Conservation (phyloP, 2,113 vertebrate genomes). For the Tragulus kanchil region DNA sequence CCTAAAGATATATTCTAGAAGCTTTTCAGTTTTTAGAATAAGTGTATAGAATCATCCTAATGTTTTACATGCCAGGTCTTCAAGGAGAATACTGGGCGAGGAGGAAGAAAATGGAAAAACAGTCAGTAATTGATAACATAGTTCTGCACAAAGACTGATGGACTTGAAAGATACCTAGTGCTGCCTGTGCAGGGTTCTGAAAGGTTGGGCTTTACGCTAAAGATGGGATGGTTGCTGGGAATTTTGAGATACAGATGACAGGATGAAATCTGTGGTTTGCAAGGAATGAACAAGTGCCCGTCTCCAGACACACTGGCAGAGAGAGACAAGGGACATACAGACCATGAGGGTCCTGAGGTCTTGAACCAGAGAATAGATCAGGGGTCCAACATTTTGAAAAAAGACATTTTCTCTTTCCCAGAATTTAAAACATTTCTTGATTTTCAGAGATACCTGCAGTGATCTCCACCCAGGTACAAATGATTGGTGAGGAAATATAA, state of each 20-base stretch:
- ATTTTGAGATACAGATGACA: neutral
- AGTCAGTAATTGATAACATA: neutral
- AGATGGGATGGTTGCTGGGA: neutral
- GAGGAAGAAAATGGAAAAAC: neutral
- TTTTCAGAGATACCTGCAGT: neutral
- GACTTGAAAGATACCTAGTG: neutral
- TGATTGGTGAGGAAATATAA: neutral
- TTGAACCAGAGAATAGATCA: neutral
- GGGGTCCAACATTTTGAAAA: neutral
- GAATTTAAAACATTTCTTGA: neutral
- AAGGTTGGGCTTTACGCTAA: neutral
- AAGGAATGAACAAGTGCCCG: neutral
- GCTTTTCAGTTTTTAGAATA: constrained; percentile 5
- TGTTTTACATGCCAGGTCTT: neutral
- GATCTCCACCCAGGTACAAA: neutral
- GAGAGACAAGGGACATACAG: neutral
- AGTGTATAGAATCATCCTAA: neutral
- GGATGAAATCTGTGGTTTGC: neutral
- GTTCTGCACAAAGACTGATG: neutral
- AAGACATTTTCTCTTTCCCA: neutral
- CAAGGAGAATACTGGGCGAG: neutral
- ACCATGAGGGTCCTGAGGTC: neutral
- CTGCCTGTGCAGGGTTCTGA: neutral
- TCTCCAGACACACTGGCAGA: neutral
- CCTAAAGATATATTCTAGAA: neutral